These are phyloP conservation scores for Meteorus cinctellus DNA, from an alignment of 2,888 invertebrate genomes.

Conservation along the genomic window DNA sequence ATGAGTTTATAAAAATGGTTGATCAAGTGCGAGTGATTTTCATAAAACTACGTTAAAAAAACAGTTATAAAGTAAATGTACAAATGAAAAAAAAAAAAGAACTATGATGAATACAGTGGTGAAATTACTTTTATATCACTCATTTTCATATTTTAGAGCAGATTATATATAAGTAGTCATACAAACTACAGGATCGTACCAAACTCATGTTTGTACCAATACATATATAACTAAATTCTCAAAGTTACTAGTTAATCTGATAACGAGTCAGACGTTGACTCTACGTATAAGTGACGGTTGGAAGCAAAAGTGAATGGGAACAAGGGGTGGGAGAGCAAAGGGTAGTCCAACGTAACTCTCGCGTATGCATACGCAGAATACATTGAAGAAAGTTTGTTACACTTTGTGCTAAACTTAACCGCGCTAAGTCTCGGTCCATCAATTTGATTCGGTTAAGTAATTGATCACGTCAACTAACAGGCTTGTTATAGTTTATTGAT, in stretches of 20 bases:
- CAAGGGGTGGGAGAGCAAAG: slow-evolving; percentile 25
- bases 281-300: slow-evolving; percentile 35
- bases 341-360: slow-evolving; percentile 43
- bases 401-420: slow-evolving; percentile 48
- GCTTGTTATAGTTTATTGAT: slow-evolving; percentile 5
- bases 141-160: background rate
- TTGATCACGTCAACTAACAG: slow-evolving; percentile 48
- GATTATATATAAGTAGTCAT: slow-evolving; percentile 8
- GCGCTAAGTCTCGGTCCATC: slow-evolving; percentile 50
- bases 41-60: too few species aligned
- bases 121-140: too few species aligned
- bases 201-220: background rate
- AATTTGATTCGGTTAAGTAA: slow-evolving; percentile 53
- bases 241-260: slow-evolving; percentile 63
- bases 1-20: too few species aligned
- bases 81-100: too few species aligned
- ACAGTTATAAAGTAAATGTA: too few species aligned
- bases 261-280: slow-evolving; percentile 56
- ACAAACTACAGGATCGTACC: slow-evolving; percentile 29
- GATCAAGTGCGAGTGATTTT: too few species aligned
- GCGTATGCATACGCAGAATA: slow-evolving; percentile 36
- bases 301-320: slow-evolving; percentile 24
- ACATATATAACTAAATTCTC: slow-evolving; percentile 12
- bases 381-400: slow-evolving; percentile 51
- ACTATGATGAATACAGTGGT: too few species aligned